Evolutionary conservation across 2,113 vertebrate species (phyloP).

Genomic region (Cyanocitta stelleri): DNA sequence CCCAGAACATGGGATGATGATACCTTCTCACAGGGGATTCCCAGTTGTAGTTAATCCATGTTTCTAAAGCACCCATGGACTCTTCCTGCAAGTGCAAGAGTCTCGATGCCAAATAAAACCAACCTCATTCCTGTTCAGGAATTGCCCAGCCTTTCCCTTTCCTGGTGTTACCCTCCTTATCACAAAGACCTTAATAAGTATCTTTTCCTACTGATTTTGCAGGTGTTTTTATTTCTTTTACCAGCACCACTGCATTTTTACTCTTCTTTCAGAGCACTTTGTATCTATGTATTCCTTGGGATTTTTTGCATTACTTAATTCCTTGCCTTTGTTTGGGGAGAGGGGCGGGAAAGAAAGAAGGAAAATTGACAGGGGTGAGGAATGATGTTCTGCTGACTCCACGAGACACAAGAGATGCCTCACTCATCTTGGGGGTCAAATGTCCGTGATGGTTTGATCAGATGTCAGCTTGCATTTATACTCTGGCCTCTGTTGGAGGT

Average conservation of each 20-base stretch:
- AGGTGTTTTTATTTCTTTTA: not conserved
- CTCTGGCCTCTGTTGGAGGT: slow-evolving; percentile 74
- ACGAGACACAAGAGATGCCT: slow-evolving; percentile 69
- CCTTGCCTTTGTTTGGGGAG: not conserved
- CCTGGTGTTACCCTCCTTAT: not conserved
- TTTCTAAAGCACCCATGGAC: not conserved
- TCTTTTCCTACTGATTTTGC: not conserved
- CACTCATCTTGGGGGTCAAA: slow-evolving; percentile 79
- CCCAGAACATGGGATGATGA: rapidly evolving
- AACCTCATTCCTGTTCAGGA: not conserved
- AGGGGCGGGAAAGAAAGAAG: not conserved
- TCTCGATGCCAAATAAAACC: not conserved
- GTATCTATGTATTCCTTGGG: not conserved
- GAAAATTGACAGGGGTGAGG: slow-evolving; percentile 33
- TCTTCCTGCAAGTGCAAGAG: not conserved
- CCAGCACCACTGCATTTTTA: not conserved
- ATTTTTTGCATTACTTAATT: not conserved
- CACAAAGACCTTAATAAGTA: not conserved
- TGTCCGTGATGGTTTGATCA: slow-evolving; percentile 78
- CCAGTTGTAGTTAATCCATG: rapidly evolving
- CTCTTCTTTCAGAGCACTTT: not conserved
- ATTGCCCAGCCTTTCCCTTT: not conserved
- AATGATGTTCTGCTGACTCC: slow-evolving; percentile 50
- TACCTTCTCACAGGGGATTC: not conserved
- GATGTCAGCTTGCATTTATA: slow-evolving; percentile 81